phyloP scores from a whole-genome alignment of 2,888 invertebrate genomes.

The Lobophora halterata region DNA sequence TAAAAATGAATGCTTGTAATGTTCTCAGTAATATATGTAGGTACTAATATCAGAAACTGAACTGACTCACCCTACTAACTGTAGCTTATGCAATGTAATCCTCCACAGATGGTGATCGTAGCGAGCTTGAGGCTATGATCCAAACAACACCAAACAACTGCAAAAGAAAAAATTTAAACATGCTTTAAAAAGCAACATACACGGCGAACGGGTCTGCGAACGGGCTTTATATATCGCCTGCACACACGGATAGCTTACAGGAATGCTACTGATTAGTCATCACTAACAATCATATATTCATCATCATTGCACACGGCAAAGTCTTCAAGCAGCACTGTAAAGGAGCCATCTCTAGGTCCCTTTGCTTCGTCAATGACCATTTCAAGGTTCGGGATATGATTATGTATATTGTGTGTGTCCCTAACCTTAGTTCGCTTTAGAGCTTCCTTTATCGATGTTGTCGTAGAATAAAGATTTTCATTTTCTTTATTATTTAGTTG shows the following conservation, averaged over 20 bases:
- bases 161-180: constrained; percentile 81
- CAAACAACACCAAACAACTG: constrained; percentile 82
- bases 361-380: constrained; percentile 57
- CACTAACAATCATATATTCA: constrained; percentile 59
- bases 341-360: constrained; percentile 67
- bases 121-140: constrained; percentile 81
- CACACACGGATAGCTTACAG: constrained; percentile 76
- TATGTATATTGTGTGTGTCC: constrained; percentile 48
- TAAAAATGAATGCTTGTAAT: constrained; percentile 20
- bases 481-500: constrained; percentile 14
- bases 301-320: constrained; percentile 65
- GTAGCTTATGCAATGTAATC: constrained; percentile 78
- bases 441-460: constrained; percentile 36
- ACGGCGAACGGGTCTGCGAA: constrained; percentile 64
- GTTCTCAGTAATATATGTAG: constrained; percentile 19
- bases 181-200: constrained; percentile 77
- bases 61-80: constrained; percentile 60
- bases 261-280: constrained; percentile 66
- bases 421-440: constrained; percentile 54
- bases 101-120: constrained; percentile 82
- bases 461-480: constrained; percentile 23
- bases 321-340: constrained; percentile 65
- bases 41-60: constrained; percentile 37
- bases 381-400: constrained; percentile 62
- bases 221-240: constrained; percentile 76